Base-by-base conservation (phyloP, 2,888 invertebrate species). In the Noctua janthina region DNA sequence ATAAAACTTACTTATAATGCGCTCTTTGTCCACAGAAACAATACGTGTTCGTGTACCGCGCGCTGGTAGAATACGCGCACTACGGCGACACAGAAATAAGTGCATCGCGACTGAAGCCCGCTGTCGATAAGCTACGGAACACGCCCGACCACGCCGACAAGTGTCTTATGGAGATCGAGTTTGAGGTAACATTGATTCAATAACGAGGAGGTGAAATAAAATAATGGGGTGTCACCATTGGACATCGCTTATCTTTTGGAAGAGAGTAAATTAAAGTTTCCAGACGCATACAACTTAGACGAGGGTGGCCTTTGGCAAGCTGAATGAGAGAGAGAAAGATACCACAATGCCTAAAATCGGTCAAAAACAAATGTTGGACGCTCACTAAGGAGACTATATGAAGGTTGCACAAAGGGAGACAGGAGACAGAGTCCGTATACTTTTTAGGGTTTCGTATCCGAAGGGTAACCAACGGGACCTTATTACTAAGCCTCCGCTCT, bases 21-120 rank as follows among this genome's bases (percentile, higher is more conserved):
- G 0, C 2, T 39, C 72, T 71, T 13, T 10, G 1, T 62, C 23
- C 20, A 35, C 96, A 98, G 98, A 99, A 99, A 98, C 99, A 99
- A 97, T 99, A 99, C 96, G 98, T 99, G 91, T 99, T 99, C 96
- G 98, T 99, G 89, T 99, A 99, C 95, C 98, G 99, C 64, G 99
- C 99, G 73, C 96, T 99, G 70, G 98, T 99, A 94, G 99, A 99
- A 94, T 98, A 98, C 95, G 98, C 99, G 8, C 98, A 99, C 92
- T 99, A 98, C 96, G 99, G 99, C 6, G 99, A 99, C 94, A 99
- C 99, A 1, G 99, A 99, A 96, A 98, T 99, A 72, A 97, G 97
- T 71, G 98, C 98, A 20, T 96, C 97, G 71, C 97, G 98, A 79
- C 97, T 99, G 72, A 98, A 98, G 94, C 95, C 97, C 43, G 97